phyloP scores from a whole-genome alignment of 2,797 vertebrate species.

The Erpetoichthys calabaricus region DNA sequence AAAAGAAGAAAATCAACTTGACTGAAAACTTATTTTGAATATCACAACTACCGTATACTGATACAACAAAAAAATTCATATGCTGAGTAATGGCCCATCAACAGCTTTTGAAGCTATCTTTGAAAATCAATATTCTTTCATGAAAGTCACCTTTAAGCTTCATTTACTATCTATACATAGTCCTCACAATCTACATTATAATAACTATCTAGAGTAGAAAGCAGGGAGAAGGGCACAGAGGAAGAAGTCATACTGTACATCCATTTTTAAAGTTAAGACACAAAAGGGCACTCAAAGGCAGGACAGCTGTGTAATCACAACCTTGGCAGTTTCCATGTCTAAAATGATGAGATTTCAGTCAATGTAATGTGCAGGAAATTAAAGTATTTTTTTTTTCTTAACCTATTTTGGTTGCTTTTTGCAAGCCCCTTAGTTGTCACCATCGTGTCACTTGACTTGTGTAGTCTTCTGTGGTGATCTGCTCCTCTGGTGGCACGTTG shows the following conservation, averaged over 20 bases:
- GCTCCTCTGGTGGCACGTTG: slow-evolving; percentile 40
- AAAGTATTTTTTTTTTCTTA: background rate
- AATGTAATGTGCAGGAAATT: slow-evolving; percentile 28
- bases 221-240: background rate
- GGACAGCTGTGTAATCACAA: slow-evolving; percentile 39
- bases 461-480: slow-evolving; percentile 82
- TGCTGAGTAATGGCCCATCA: slow-evolving; percentile 20
- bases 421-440: slow-evolving; percentile 45
- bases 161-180: slow-evolving; percentile 15
- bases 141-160: slow-evolving; percentile 16
- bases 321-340: slow-evolving; percentile 32
- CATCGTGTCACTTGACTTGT: slow-evolving; percentile 86
- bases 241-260: slow-evolving; percentile 9
- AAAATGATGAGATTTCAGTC: slow-evolving; percentile 29
- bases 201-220: slow-evolving; percentile 31
- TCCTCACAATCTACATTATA: slow-evolving; percentile 18
- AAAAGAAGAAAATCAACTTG: background rate
- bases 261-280: slow-evolving; percentile 46
- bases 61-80: slow-evolving; percentile 3
- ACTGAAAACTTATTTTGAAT: no score
- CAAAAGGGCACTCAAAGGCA: slow-evolving; percentile 41
- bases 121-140: slow-evolving; percentile 18
- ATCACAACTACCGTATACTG: background rate
- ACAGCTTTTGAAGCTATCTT: slow-evolving; percentile 20
- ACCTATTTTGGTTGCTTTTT: slow-evolving; percentile 7